A percentile compares a stretch with the other conserved stretches of the same genome.
Evolutionary conservation across 2,888 invertebrate species (phyloP).

Genomic region (Pammene fasciana): DNA sequence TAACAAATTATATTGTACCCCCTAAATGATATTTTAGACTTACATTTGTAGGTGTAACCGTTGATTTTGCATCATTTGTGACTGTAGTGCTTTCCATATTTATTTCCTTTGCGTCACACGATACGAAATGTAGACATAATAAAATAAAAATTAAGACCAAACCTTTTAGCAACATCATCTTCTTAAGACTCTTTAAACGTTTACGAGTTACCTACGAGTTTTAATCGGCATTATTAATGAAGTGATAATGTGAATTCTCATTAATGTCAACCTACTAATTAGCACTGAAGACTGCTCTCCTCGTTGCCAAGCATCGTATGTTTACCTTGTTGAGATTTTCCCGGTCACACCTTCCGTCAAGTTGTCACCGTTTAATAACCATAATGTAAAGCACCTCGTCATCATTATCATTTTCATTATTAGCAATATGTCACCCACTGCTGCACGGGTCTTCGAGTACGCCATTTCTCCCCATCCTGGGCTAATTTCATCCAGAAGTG

Average conservation of each 20-base stretch:
- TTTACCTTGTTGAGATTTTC: too few relatives aligned
- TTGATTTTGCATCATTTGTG: neutral
- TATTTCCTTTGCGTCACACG: neutral
- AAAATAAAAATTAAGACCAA: neutral
- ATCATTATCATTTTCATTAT: too few relatives aligned
- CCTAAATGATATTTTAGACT: neutral
- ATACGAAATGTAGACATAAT: neutral
- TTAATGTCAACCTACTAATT: neutral
- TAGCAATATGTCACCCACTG: too few relatives aligned
- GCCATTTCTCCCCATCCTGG: too few relatives aligned
- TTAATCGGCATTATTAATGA: neutral
- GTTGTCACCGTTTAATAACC: too few relatives aligned
- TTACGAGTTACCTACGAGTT: neutral
- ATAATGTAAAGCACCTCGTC: too few relatives aligned
- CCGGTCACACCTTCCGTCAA: too few relatives aligned
- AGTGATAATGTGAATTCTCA: neutral
- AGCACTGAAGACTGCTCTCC: neutral
- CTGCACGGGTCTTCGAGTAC: too few relatives aligned
- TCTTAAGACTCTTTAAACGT: neutral
- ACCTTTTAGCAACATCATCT: constrained; percentile 14
- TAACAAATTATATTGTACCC: too few relatives aligned
- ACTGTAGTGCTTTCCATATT: neutral
- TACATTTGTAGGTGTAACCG: neutral
- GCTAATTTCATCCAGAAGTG: too few relatives aligned
- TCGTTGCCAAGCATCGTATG: neutral